phyloP scores from a whole-genome alignment of 2,113 vertebrate genomes.

The Labeo catla region DNA sequence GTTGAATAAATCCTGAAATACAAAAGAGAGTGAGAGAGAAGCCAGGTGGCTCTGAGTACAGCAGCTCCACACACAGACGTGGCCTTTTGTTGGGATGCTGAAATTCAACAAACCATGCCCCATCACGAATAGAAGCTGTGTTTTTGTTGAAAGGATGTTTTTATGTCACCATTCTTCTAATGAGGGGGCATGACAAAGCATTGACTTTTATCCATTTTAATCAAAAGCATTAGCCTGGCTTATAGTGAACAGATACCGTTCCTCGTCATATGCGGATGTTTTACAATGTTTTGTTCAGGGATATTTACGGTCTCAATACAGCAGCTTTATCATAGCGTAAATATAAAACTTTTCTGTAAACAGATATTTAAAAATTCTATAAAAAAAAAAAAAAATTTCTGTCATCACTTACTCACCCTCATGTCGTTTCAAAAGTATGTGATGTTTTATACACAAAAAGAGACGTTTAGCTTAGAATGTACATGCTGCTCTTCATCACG shows the following conservation, averaged over 20 bases:
- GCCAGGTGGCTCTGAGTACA: conserved; percentile 61
- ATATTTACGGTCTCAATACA: background rate
- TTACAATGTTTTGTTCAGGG: background rate
- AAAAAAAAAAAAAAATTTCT: too few relatives aligned
- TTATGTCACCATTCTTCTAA: conserved; percentile 52
- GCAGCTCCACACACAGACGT: conserved; percentile 56
- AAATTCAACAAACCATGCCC: conserved; percentile 62
- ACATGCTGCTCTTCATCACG: background rate
- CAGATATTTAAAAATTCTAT: too few relatives aligned
- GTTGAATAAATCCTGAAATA: conserved; percentile 68
- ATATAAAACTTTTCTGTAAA: background rate
- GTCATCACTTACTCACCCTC: background rate
- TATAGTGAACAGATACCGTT: conserved; percentile 50
- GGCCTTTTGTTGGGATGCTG: conserved; percentile 56
- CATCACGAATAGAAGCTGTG: conserved; percentile 50
- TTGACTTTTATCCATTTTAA: conserved; percentile 51
- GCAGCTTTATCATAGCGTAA: conserved; percentile 8
- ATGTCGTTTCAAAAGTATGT: background rate
- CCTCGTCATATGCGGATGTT: background rate
- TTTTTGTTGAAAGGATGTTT: conserved; percentile 59
- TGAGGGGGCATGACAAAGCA: conserved; percentile 50
- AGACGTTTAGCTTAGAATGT: background rate
- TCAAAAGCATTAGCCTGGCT: conserved; percentile 52
- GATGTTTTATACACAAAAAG: background rate
- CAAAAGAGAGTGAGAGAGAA: conserved; percentile 61